phyloP scores from a whole-genome alignment of 1,140 invertebrate genomes.

The Nasonia vitripennis region DNA sequence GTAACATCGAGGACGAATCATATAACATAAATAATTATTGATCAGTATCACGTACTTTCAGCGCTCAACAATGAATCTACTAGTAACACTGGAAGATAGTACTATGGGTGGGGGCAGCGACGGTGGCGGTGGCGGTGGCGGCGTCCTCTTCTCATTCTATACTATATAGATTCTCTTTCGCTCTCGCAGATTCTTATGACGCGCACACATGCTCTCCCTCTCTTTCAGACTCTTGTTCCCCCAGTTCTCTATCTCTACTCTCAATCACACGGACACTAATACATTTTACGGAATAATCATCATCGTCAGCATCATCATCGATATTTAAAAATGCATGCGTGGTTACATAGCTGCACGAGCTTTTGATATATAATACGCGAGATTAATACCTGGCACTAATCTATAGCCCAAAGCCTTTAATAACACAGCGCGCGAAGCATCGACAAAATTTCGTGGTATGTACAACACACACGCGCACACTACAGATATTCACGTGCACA shows the following conservation, averaged over 20 bases:
- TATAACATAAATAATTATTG: slow-evolving; percentile 74
- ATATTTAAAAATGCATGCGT: slow-evolving; percentile 26
- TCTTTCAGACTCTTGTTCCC: background rate
- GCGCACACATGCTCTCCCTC: slow-evolving; percentile 5
- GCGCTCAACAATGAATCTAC: slow-evolving; percentile 71
- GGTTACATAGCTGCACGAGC: slow-evolving; percentile 62
- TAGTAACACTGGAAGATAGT: slow-evolving; percentile 74
- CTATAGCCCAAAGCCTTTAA: slow-evolving; percentile 60
- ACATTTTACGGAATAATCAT: background rate
- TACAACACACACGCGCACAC: slow-evolving; percentile 61
- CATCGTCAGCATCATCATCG: slow-evolving; percentile 42
- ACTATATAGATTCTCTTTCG: slow-evolving; percentile 43
- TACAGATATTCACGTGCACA: slow-evolving; percentile 43
- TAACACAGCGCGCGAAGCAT: slow-evolving; percentile 62
- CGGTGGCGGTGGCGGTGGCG: slow-evolving; percentile 57
- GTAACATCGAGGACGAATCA: slow-evolving; percentile 74
- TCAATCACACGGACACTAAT: slow-evolving; percentile 27
- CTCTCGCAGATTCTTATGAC: slow-evolving; percentile 53
- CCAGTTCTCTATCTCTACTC: background rate
- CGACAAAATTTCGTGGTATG: slow-evolving; percentile 60
- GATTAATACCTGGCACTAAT: slow-evolving; percentile 60
- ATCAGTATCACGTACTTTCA: slow-evolving; percentile 72
- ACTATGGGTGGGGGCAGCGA: slow-evolving; percentile 50
- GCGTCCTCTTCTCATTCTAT: slow-evolving; percentile 52
- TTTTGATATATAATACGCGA: slow-evolving; percentile 55